Conservation (phyloP, 2,888 invertebrate genomes). For the Folsomia candida region DNA sequence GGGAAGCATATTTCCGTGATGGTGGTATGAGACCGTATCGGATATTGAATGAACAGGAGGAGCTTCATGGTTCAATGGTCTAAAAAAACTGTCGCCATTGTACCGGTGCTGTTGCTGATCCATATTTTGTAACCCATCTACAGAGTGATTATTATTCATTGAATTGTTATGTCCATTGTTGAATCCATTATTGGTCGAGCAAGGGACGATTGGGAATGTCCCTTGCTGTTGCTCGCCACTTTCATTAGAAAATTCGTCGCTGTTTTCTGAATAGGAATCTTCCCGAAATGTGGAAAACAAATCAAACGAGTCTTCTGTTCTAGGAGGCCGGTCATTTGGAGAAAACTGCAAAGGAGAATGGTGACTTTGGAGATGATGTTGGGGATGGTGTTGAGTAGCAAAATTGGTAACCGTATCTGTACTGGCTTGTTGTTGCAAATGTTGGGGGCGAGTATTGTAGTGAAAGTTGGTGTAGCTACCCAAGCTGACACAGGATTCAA, state of each 20-base stretch:
- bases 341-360: slow-evolving; percentile 23
- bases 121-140: not conserved
- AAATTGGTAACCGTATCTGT: slow-evolving; percentile 54
- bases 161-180: not conserved
- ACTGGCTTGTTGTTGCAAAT: too few species aligned
- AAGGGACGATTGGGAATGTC: not conserved
- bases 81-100: not conserved
- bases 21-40: not conserved
- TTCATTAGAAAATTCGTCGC: slow-evolving; percentile 54
- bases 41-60: not conserved
- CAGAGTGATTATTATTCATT: not conserved
- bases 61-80: not conserved
- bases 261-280: slow-evolving; percentile 61
- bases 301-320: slow-evolving; percentile 61
- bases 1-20: not conserved
- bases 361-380: not conserved
- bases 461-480: slow-evolving; percentile 69
- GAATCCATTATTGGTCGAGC: not conserved
- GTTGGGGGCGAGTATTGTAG: slow-evolving; percentile 53
- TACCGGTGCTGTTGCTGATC: not conserved
- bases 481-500: slow-evolving; percentile 65
- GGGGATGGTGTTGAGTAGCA: slow-evolving; percentile 46
- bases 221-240: slow-evolving; percentile 41
- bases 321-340: slow-evolving; percentile 54
- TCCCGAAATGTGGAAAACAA: slow-evolving; percentile 62